phyloP scores from a whole-genome alignment of 2,113 vertebrate genomes.

The Tautogolabrus adspersus region DNA sequence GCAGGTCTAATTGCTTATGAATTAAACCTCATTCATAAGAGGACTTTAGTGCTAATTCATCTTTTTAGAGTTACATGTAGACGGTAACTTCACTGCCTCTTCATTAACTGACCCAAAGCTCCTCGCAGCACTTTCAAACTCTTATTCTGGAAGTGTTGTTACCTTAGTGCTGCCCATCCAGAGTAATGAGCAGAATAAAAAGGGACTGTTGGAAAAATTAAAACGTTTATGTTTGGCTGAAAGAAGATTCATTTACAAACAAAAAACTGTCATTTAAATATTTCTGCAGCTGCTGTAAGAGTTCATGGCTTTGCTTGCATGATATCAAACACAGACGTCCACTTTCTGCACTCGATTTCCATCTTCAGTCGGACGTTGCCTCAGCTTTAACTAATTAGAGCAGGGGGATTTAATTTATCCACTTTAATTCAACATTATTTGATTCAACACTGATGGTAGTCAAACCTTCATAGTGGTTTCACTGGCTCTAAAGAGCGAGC shows the following conservation, averaged over 20 bases:
- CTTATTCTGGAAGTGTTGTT: background rate
- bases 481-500: too few species aligned
- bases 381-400: background rate
- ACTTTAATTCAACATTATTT: background rate
- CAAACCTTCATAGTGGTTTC: background rate
- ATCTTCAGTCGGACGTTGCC: background rate
- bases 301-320: background rate
- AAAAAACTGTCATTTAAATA: conserved; percentile 11
- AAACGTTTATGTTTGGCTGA: conserved; percentile 34
- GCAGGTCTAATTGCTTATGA: background rate
- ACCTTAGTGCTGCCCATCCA: conserved; percentile 6
- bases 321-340: background rate
- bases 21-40: background rate
- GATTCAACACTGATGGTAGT: background rate
- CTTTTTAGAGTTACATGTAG: background rate
- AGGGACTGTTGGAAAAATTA: conserved; percentile 24
- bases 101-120: conserved; percentile 38
- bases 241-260: conserved; percentile 26
- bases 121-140: conserved; percentile 31
- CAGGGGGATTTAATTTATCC: background rate
- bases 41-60: background rate
- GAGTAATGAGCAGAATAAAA: conserved; percentile 47
- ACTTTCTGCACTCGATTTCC: background rate
- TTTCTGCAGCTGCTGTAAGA: conserved; percentile 10
- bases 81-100: conserved; percentile 1